Evolutionary conservation across 2,797 vertebrate genomes (phyloP).

Genomic region (Lophius americanus): DNA sequence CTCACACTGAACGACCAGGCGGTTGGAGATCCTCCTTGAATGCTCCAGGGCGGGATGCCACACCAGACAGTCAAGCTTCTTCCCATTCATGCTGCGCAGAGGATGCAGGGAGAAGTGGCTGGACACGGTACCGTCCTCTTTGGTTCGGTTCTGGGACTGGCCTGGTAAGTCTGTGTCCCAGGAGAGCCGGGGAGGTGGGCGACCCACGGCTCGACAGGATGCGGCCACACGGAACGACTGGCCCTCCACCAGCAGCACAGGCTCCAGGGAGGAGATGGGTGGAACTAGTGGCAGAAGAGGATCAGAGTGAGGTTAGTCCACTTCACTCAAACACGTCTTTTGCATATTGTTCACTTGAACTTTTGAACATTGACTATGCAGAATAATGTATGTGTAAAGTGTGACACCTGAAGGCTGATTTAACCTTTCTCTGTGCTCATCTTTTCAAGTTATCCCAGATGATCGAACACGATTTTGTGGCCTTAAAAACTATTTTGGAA

Average conservation of each 20-base stretch:
- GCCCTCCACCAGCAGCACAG: slow-evolving; percentile 83
- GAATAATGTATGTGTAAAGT: neutral
- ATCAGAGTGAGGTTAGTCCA: too few species aligned
- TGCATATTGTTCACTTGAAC: slow-evolving; percentile 1
- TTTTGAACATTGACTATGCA: neutral
- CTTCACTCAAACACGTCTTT: neutral
- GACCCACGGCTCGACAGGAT: slow-evolving; percentile 88
- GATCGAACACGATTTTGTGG: too few species aligned
- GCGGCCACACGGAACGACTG: slow-evolving; percentile 84
- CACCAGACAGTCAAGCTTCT: slow-evolving; percentile 88
- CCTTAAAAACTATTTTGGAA: neutral
- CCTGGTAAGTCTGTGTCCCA: slow-evolving; percentile 91
- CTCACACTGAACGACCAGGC: slow-evolving; percentile 88
- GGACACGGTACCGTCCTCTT: slow-evolving; percentile 79
- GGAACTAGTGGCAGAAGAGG: slow-evolving; percentile 68
- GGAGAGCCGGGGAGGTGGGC: slow-evolving; percentile 81
- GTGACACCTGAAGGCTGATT: neutral
- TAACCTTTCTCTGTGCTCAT: too few species aligned
- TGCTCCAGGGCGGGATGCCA: slow-evolving; percentile 84
- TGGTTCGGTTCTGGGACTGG: slow-evolving; percentile 68
- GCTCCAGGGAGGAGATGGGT: slow-evolving; percentile 88
- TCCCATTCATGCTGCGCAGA: slow-evolving; percentile 88
- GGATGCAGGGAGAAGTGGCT: slow-evolving; percentile 87
- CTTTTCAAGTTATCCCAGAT: too few species aligned
- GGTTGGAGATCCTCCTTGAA: slow-evolving; percentile 83